Base-by-base conservation (phyloP, 2,888 invertebrate genomes). In the Cryptus viduatorius region DNA sequence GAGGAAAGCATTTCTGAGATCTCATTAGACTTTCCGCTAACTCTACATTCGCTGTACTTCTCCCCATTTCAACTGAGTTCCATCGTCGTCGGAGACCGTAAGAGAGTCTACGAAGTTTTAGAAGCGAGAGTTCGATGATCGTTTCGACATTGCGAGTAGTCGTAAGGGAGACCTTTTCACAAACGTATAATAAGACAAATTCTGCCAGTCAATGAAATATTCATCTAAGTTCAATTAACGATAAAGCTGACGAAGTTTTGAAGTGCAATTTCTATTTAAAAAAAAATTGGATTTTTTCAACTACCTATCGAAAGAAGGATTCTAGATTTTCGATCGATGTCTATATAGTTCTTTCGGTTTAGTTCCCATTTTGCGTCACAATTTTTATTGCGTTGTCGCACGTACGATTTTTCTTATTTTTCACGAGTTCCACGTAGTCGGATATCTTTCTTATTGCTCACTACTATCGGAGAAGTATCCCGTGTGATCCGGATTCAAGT, bases 401-500 rank as follows among this genome's bases (percentile, higher is more conserved):
- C n/a, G 64, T 4, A 31, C 42, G 7, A 46, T 29, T 48, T 61
- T 67, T 84, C 82, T 82, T 82, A 79, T 84, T 75, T 77, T 84
- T 79, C 86, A 67, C 86, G 82, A 84, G 79, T 83, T 86, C 84
- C 84, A 81, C 87, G 65, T 76, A 24, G 24, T 19, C 37, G 50
- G 16, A 64, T 50, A 85, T 78, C 84, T 81, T 76, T 89, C 84
- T 89, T 89, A 88, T 89, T 89, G 61, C 61, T 12, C 61, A 31
- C 29, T 29, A n/a, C 29, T 31, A 31, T 14, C 31, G 14, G 12
- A 79, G 78, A 81, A 78, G 81, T 75, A 79, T 79, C 82, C 82
- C 84, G 79, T 82, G 82, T 84, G 82, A 82, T 79, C 79, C 82
- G 71, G 79, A 79, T 82, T 82, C 79, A 79, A 75, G 84, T 73